phyloP scores from a whole-genome alignment of 1,140 invertebrate species.

The Anoplolepis gracilipes region DNA sequence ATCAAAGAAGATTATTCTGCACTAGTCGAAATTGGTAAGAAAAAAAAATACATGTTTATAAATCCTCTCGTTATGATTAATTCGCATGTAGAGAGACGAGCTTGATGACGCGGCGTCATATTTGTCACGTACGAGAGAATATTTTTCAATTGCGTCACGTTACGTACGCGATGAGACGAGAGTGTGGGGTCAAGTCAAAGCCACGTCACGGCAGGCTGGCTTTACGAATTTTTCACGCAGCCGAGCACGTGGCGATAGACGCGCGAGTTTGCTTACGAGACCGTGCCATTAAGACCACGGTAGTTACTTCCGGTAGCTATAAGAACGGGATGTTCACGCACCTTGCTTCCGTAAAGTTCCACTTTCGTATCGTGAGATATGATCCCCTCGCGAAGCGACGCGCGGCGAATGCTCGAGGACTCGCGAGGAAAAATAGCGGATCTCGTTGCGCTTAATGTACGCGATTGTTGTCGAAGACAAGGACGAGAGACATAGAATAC shows the following conservation, averaged over 20 bases:
- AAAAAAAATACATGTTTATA: background rate
- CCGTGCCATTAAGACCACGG: conserved; percentile 58
- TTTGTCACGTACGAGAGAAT: background rate
- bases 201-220: conserved; percentile 62
- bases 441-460: conserved; percentile 2
- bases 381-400: conserved; percentile 30
- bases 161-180: background rate
- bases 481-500: background rate
- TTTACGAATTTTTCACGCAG: conserved; percentile 65
- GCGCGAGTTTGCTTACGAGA: conserved; percentile 34
- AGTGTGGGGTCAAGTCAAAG: background rate
- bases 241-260: conserved; percentile 66
- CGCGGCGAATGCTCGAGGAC: background rate
- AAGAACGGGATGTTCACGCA: conserved; percentile 76
- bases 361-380: conserved; percentile 55
- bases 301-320: conserved; percentile 61
- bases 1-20: background rate
- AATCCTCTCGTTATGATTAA: conserved; percentile 2
- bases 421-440: conserved; percentile 14
- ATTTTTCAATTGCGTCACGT: background rate
- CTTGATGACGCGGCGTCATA: background rate
- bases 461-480: background rate
- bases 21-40: background rate
- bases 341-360: conserved; percentile 76
- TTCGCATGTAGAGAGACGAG: background rate